A percentile compares a stretch with the other conserved stretches of the same genome.
phyloP scores from a whole-genome alignment of 2,113 vertebrate genomes.

The Pelodiscus sinensis region DNA sequence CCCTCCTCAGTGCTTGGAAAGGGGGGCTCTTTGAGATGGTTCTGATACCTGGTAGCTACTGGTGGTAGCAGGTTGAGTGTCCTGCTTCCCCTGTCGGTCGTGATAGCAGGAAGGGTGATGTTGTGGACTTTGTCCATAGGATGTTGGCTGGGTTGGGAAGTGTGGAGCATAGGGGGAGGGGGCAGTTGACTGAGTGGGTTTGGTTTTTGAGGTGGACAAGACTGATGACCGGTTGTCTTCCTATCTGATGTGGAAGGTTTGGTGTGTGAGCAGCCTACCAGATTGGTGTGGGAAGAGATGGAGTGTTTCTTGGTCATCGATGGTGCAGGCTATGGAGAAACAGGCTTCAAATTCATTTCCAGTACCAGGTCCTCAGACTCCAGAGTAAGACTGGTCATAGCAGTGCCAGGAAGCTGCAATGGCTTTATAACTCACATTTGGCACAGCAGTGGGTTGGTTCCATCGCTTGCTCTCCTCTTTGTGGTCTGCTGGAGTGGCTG shows the following conservation, averaged over 20 bases:
- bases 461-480: background rate
- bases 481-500: background rate
- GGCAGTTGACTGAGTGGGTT: background rate
- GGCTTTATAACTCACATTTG: background rate
- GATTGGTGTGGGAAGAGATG: background rate
- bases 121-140: background rate
- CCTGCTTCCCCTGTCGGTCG: background rate
- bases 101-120: background rate
- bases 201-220: background rate
- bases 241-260: background rate
- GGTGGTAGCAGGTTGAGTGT: background rate
- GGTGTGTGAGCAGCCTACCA: background rate
- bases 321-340: background rate
- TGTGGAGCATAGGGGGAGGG: background rate
- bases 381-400: fast-evolving
- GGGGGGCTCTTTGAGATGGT: background rate
- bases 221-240: background rate
- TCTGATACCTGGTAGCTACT: background rate
- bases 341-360: background rate
- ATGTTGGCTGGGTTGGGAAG: background rate
- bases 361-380: background rate
- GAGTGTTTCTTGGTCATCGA: background rate
- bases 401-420: background rate
- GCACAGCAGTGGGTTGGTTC: background rate
- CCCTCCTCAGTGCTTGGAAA: background rate